A percentile compares a stretch with the other conserved stretches of the same genome.
Conservation (phyloP, 2,888 invertebrate genomes). For the Drosophila nr. fundita region DNA sequence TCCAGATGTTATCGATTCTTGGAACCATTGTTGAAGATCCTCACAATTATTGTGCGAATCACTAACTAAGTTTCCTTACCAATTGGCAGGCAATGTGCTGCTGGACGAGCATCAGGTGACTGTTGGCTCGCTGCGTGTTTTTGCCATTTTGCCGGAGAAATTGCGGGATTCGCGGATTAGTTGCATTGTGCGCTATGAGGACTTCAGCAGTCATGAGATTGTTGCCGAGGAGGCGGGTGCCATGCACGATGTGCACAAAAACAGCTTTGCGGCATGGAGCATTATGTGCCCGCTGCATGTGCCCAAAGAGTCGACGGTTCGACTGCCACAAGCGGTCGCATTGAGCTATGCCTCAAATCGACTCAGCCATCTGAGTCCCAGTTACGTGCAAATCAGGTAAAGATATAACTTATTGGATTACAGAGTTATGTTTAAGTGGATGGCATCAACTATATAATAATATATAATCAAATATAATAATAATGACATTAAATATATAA, state of each 20-base stretch:
- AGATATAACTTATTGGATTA: neutral
- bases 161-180: conserved; percentile 67
- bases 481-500: neutral
- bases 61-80: neutral
- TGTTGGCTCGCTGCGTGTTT: conserved; percentile 77
- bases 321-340: conserved; percentile 81
- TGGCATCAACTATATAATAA: neutral
- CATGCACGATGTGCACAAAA: conserved; percentile 85
- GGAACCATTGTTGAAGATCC: neutral
- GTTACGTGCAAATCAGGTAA: conserved; percentile 82
- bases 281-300: conserved; percentile 83
- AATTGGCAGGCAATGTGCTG: conserved; percentile 48
- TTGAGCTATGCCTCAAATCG: conserved; percentile 78
- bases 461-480: neutral
- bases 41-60: neutral
- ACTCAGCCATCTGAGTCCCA: conserved; percentile 80
- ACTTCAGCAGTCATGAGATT: conserved; percentile 73
- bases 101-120: conserved; percentile 51
- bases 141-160: conserved; percentile 75
- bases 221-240: conserved; percentile 82
- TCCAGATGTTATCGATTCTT: neutral
- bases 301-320: conserved; percentile 28
- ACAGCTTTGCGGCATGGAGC: conserved; percentile 85
- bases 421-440: neutral
- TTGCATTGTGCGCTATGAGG: conserved; percentile 79